Conservation (phyloP, 1,140 invertebrate genomes). For the Zeugodacus cucurbitae region DNA sequence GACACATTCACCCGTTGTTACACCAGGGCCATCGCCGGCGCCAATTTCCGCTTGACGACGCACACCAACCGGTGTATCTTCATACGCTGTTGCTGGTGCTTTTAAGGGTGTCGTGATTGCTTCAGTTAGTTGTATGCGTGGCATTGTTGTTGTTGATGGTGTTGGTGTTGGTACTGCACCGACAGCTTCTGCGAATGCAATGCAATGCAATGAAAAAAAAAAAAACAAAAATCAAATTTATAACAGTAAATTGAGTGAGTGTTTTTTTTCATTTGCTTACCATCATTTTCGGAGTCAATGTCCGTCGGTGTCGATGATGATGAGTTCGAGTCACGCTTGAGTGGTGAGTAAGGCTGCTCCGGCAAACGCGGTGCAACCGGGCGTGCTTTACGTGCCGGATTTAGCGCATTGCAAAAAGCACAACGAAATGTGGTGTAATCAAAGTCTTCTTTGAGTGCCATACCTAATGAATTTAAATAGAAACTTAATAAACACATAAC, state of each 20-base stretch:
- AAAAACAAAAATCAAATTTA: neutral
- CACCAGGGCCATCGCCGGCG: neutral
- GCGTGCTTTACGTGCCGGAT: constrained; percentile 84
- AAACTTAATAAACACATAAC: neutral
- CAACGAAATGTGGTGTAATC: constrained; percentile 92
- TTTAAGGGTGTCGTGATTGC: neutral
- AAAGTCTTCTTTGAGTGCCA: constrained; percentile 97
- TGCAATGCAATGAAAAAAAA: neutral
- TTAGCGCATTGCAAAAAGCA: constrained; percentile 87
- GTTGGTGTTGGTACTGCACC: neutral
- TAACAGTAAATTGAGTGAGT: neutral
- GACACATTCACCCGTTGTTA: neutral
- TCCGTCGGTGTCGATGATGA: neutral
- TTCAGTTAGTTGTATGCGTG: neutral
- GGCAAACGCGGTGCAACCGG: constrained; percentile 74
- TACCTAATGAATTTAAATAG: constrained; percentile 71
- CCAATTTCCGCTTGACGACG: constrained; percentile 1
- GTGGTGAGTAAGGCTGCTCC: neutral
- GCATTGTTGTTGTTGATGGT: neutral
- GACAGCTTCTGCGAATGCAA: neutral
- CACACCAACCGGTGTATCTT: neutral
- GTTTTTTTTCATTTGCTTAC: neutral
- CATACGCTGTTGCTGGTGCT: neutral
- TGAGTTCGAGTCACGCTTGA: neutral
- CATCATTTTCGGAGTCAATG: constrained; percentile 11